Conservation (phyloP, 2,888 invertebrate species). For the Cryptops parisi region DNA sequence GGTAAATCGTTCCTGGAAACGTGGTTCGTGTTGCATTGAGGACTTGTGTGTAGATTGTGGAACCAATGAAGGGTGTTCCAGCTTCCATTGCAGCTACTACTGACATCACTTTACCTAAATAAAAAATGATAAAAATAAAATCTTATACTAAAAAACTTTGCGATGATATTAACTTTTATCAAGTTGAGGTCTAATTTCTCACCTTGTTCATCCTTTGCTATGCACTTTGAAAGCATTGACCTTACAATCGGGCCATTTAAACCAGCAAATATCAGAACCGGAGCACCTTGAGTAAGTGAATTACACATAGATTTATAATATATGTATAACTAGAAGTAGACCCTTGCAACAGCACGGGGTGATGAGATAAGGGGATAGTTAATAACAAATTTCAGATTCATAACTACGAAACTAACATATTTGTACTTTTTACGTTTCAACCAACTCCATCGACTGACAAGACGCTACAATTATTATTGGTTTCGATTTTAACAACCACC, state of each 20-base stretch:
- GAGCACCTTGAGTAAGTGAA: no score
- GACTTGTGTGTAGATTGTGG: conserved; percentile 12
- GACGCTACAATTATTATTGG: no score
- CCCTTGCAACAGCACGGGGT: no score
- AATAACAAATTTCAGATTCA: neutral
- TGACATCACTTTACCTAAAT: conserved; percentile 15
- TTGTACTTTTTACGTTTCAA: no score
- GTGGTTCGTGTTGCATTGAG: conserved; percentile 11
- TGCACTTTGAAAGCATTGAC: conserved; percentile 6
- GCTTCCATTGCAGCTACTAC: conserved; percentile 9
- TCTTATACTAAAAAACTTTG: neutral
- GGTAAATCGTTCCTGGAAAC: conserved; percentile 2
- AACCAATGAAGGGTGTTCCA: conserved; percentile 4
- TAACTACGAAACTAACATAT: no score
- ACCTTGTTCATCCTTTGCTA: conserved; percentile 8
- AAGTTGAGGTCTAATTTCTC: neutral
- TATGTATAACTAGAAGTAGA: no score
- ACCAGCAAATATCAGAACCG: neutral
- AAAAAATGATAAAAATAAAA: no score
- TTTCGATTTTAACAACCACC: no score
- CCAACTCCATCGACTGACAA: no score
- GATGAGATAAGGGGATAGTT: neutral
- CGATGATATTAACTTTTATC: neutral
- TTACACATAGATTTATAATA: no score
- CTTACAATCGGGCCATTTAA: neutral